A percentile compares a stretch with the other conserved stretches of the same genome.
Evolutionary conservation across 2,113 vertebrate genomes (phyloP).

Genomic region (Myocastor coypus): DNA sequence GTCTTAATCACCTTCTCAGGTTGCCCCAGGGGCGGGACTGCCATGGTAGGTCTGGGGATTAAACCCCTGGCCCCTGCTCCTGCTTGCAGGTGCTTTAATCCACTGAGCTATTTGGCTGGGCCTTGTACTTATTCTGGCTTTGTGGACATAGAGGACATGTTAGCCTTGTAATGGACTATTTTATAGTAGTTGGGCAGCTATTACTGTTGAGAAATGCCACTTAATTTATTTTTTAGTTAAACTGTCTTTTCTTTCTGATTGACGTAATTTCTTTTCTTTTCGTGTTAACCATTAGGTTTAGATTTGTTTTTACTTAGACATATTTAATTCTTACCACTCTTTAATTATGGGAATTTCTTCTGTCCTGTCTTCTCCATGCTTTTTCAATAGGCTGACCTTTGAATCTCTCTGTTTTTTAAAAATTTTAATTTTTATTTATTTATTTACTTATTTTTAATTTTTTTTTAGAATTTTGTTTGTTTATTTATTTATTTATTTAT

Average conservation of each 20-base stretch:
- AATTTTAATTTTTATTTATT: too few relatives aligned
- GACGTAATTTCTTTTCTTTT: slow-evolving; percentile 3
- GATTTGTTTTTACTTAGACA: neutral
- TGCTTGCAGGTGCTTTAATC: too few relatives aligned
- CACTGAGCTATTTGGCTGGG: too few relatives aligned
- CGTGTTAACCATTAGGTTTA: neutral
- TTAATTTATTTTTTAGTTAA: neutral
- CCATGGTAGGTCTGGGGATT: too few relatives aligned
- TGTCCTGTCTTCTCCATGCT: neutral
- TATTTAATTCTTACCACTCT: slow-evolving; percentile 33
- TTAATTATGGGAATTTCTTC: neutral
- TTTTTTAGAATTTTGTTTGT: too few relatives aligned
- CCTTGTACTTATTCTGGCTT: neutral
- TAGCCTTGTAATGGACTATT: neutral
- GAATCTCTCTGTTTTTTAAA: neutral
- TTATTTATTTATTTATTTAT: too few relatives aligned
- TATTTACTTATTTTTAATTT: too few relatives aligned
- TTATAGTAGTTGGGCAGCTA: neutral
- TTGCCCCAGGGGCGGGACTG: too few relatives aligned
- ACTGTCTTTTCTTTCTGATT: neutral
- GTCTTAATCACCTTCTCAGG: too few relatives aligned
- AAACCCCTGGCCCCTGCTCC: too few relatives aligned
- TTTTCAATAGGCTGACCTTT: neutral
- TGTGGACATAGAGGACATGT: neutral
- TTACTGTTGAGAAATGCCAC: neutral